phyloP scores from a whole-genome alignment of 2,113 vertebrate species.

The Spermophilus dauricus region DNA sequence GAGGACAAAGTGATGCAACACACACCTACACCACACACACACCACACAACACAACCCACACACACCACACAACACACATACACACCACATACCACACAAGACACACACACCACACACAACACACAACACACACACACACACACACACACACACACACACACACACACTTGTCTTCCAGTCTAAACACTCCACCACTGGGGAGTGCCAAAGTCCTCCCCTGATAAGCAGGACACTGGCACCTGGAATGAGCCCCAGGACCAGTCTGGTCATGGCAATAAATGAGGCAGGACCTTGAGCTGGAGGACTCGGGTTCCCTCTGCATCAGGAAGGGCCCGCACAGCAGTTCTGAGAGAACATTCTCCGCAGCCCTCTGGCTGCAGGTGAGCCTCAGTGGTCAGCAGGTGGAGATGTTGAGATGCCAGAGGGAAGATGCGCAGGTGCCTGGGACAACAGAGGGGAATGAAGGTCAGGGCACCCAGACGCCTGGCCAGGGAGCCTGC shows the following conservation, averaged over 20 bases:
- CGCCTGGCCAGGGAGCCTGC: accelerated
- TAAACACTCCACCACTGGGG: not conserved
- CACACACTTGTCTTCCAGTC: not conserved
- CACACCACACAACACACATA: too few species aligned
- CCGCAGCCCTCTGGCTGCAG: not conserved
- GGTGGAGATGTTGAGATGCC: not conserved
- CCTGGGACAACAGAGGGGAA: not conserved
- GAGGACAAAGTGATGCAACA: too few species aligned
- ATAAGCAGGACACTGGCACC: not conserved
- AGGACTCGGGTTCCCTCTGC: not conserved
- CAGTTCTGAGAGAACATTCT: not conserved
- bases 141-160: too few species aligned
- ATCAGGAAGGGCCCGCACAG: not conserved
- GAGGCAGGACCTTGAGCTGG: not conserved
- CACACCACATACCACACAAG: too few species aligned
- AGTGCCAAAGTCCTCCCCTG: not conserved
- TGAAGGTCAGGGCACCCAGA: not conserved
- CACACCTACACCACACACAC: too few species aligned
- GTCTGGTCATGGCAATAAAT: not conserved
- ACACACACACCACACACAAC: too few species aligned
- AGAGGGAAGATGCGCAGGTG: not conserved
- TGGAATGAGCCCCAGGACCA: not conserved
- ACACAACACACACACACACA: too few species aligned
- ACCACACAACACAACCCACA: too few species aligned
- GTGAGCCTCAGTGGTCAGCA: not conserved